Evolutionary conservation across 2,797 vertebrate species (phyloP).

Genomic region (Chelmon rostratus): DNA sequence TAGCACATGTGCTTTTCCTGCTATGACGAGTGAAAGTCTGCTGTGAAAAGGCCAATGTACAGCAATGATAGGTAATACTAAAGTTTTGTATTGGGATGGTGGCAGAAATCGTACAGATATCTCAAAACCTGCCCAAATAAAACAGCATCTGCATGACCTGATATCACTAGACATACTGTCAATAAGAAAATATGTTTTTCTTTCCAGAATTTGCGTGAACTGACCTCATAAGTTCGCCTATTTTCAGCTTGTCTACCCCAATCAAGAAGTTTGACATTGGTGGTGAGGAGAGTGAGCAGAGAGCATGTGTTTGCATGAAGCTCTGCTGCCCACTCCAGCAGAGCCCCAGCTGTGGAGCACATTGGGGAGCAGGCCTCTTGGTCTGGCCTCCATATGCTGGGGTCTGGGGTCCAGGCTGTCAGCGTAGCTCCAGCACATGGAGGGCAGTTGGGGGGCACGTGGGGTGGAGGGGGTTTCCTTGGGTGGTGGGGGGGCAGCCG

Average conservation of each 20-base stretch:
- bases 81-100: background rate
- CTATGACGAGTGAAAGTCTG: background rate
- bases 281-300: constrained; percentile 4
- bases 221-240: background rate
- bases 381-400: constrained; percentile 85
- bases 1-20: too few species aligned
- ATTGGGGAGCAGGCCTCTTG: constrained; percentile 70
- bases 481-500: constrained; percentile 53
- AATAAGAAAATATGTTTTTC: background rate
- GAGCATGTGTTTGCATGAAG: constrained; percentile 60
- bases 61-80: too few species aligned
- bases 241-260: constrained; percentile 11
- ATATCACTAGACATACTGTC: background rate
- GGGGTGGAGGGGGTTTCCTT: constrained; percentile 24
- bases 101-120: background rate
- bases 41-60: background rate
- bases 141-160: background rate
- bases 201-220: background rate
- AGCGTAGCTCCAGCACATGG: constrained; percentile 73
- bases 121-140: background rate
- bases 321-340: constrained; percentile 67
- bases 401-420: constrained; percentile 84
- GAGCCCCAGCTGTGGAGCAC: constrained; percentile 80
- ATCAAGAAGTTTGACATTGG: constrained; percentile 1
- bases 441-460: constrained; percentile 79